A percentile compares a stretch with the other conserved stretches of the same genome.
Evolutionary conservation across 2,113 vertebrate genomes (phyloP).

Genomic region (Prochilodus magdalenae): DNA sequence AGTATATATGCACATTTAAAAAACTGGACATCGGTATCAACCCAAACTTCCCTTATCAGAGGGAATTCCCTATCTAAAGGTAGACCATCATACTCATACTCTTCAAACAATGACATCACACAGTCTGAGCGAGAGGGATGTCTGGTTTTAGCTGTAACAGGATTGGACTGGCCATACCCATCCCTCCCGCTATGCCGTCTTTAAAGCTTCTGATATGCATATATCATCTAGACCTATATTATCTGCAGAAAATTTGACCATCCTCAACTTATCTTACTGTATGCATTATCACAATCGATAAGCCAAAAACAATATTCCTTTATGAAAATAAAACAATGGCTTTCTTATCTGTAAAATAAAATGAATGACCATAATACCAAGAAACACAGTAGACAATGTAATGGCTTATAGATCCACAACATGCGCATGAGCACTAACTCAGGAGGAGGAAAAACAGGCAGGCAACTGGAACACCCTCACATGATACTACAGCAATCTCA

Average conservation of each 20-base stretch:
- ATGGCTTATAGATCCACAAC: neutral
- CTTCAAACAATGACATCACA: no score
- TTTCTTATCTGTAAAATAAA: neutral
- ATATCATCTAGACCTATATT: neutral
- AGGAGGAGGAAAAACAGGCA: neutral
- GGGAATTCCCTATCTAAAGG: no score
- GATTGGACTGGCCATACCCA: no score
- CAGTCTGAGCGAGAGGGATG: no score
- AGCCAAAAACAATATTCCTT: neutral
- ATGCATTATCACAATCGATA: neutral
- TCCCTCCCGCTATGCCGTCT: no score
- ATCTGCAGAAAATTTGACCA: neutral
- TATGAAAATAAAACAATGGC: neutral
- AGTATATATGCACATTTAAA: no score
- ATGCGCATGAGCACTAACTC: constrained; percentile 2
- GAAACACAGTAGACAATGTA: neutral
- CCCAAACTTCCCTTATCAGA: no score
- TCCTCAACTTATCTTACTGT: neutral
- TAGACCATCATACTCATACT: no score
- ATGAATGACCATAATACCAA: neutral
- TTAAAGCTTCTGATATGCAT: neutral
- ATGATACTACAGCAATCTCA: constrained; percentile 10
- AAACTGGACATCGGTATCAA: no score
- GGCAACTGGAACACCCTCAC: neutral
- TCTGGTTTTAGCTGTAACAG: no score